Percentiles rank a stretch among this genome's conserved stretches.
Conservation (phyloP, 2,113 vertebrate genomes). For the Pan troglodytes region NHGRI_mPanTro3-v2.1_pri NC_072408.2:71321001-71321500, state of each 20-base stretch:
- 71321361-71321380: conserved; percentile 53
- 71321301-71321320: conserved; percentile 78
- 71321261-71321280: conserved; percentile 75
- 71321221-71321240: conserved; percentile 68
- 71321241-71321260: conserved; percentile 80
- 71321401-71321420: conserved; percentile 53
- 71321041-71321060: conserved; percentile 88
- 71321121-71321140: conserved; percentile 83
- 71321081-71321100: conserved; percentile 88
- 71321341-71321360: conserved; percentile 47
- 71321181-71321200: conserved; percentile 82
- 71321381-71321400: conserved; percentile 43
- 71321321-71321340: conserved; percentile 72
- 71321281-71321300: conserved; percentile 77
- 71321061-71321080: conserved; percentile 87
- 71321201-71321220: conserved; percentile 72
- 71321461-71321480: conserved; percentile 9
- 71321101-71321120: conserved; percentile 88
- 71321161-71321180: conserved; percentile 82
- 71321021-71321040: conserved; percentile 88
- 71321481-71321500: conserved; percentile 35
- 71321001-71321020: conserved; percentile 86
- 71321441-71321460: conserved; percentile 11
- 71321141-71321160: conserved; percentile 82
- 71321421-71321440: conserved; percentile 63